Evolutionary conservation across 1,140 invertebrate genomes (phyloP).

Genomic region (Drosophila cardini): DNA sequence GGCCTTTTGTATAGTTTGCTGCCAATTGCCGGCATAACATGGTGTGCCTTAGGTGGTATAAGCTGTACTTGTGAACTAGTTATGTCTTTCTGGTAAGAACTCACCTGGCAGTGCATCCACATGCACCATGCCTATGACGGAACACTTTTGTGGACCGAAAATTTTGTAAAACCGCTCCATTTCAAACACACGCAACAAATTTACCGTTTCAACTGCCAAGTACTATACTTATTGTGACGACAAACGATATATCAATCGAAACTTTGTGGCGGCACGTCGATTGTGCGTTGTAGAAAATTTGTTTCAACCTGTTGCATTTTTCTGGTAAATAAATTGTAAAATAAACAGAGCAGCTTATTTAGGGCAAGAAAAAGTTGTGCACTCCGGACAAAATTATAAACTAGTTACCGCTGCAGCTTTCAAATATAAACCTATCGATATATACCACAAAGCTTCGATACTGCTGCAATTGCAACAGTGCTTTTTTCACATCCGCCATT

Average conservation of each 20-base stretch:
- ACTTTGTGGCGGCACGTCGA: no score
- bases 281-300: no score
- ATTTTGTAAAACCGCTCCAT: conserved; percentile 84
- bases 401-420: background rate
- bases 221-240: no score
- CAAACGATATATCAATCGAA: no score
- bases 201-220: no score
- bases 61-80: background rate
- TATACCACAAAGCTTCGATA: background rate
- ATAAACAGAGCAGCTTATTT: no score
- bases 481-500: conserved; percentile 23
- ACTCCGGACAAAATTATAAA: background rate
- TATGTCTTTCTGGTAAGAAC: background rate
- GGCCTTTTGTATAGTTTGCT: conserved; percentile 71
- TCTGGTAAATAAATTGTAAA: no score
- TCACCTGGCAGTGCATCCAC: conserved; percentile 89
- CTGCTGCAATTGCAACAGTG: background rate
- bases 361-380: no score
- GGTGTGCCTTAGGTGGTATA: conserved; percentile 62
- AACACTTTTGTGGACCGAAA: conserved; percentile 84
- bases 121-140: conserved; percentile 92
- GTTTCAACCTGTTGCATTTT: no score
- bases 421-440: background rate
- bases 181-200: background rate
- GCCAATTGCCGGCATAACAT: conserved; percentile 68